Percentiles rank a stretch among this genome's conserved stretches.
phyloP scores from a whole-genome alignment of 1,140 invertebrate genomes.

The Ctenoplectra terminalis region DNA sequence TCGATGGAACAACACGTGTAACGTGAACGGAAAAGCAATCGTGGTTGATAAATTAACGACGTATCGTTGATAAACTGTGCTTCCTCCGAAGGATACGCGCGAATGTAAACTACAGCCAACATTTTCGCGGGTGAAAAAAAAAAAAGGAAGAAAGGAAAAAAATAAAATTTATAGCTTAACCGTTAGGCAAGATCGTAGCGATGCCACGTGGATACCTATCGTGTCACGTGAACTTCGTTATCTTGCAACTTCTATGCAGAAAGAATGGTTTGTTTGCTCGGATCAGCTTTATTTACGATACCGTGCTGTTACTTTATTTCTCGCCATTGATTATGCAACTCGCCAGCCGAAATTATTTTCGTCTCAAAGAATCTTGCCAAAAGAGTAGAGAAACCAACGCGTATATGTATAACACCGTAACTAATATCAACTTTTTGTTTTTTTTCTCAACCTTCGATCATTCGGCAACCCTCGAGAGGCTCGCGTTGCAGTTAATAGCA shows the following conservation, averaged over 20 bases:
- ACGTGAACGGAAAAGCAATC: neutral
- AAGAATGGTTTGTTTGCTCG: slow-evolving; percentile 1
- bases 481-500: neutral
- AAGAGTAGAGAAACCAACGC: neutral
- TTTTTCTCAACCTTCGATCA: neutral
- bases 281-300: neutral
- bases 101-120: no score
- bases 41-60: neutral
- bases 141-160: no score
- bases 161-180: neutral
- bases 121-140: neutral
- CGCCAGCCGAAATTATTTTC: slow-evolving; percentile 26
- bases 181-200: neutral
- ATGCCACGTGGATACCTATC: neutral
- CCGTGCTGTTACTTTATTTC: slow-evolving; percentile 24
- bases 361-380: slow-evolving; percentile 41
- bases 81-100: no score
- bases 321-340: slow-evolving; percentile 21
- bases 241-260: neutral
- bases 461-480: neutral
- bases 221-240: slow-evolving; percentile 21
- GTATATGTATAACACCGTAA: no score
- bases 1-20: neutral
- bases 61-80: neutral
- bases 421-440: neutral